Conservation (phyloP, 2,113 vertebrate genomes). For the Fulica atra region DNA sequence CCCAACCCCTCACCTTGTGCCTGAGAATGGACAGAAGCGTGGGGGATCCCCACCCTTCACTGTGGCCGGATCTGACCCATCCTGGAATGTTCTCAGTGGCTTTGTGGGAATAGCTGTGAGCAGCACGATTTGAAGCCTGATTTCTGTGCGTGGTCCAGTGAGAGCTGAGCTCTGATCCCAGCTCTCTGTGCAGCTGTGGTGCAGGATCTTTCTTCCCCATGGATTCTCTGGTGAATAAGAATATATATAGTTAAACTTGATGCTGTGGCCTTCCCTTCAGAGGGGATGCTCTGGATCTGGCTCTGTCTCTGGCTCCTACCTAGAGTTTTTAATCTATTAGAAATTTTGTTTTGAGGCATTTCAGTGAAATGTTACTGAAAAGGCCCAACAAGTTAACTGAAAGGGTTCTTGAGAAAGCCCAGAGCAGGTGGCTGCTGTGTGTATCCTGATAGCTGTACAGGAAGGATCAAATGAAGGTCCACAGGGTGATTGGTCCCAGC, state of each 20-base stretch:
- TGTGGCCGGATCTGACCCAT: accelerated
- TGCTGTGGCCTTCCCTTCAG: not conserved
- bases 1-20: not conserved
- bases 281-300: not conserved
- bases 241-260: not conserved
- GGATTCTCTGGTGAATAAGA: not conserved
- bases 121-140: not conserved
- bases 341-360: not conserved
- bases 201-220: not conserved
- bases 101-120: not conserved
- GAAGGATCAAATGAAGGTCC: too few species aligned
- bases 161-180: not conserved
- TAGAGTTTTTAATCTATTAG: not conserved
- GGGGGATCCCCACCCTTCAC: accelerated
- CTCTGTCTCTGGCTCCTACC: not conserved
- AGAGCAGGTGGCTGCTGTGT: not conserved
- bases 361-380: not conserved
- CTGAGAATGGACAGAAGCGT: not conserved
- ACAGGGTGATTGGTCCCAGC: not conserved
- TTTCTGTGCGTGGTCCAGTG: not conserved
- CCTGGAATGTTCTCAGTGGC: accelerated
- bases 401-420: not conserved
- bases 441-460: not conserved
- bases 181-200: not conserved
- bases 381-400: not conserved